phyloP scores from a whole-genome alignment of 2,888 invertebrate species.

The Epinotia demarniana region DNA sequence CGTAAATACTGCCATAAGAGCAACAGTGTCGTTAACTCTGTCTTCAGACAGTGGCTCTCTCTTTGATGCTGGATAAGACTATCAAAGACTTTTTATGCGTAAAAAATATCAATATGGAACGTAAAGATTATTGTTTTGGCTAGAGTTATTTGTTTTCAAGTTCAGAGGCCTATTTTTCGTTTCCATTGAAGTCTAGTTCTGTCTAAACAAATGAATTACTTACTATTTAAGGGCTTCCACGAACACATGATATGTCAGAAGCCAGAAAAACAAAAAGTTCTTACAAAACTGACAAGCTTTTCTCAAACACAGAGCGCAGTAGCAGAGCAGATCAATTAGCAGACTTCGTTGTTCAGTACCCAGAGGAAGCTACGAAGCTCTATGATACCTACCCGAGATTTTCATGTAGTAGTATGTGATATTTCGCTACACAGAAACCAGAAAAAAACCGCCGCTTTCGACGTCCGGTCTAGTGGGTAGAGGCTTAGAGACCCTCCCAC shows the following conservation, averaged over 20 bases:
- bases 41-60: not conserved
- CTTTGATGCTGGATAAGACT: conserved; percentile 12
- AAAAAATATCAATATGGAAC: not conserved
- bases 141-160: not conserved
- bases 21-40: conserved; percentile 10
- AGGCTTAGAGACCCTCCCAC: too few species aligned
- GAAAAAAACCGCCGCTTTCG: too few species aligned
- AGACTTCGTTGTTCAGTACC: conserved; percentile 79
- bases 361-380: conserved; percentile 75
- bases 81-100: conserved; percentile 1
- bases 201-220: too few species aligned
- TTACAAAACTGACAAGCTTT: conserved; percentile 66
- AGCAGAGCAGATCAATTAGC: conserved; percentile 70
- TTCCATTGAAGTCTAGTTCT: not conserved
- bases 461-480: too few species aligned
- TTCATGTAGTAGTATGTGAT: too few species aligned
- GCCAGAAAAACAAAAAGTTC: too few species aligned
- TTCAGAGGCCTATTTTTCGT: not conserved
- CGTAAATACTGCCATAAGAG: not conserved
- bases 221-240: too few species aligned
- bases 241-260: too few species aligned
- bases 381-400: conserved; percentile 66
- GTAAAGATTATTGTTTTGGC: not conserved
- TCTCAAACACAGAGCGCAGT: conserved; percentile 75
- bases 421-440: not conserved